Evolutionary conservation across 2,888 invertebrate genomes (phyloP), one percentile per base, ranked within the genome.

Genomic region (Drosophila diplacantha): DNA sequence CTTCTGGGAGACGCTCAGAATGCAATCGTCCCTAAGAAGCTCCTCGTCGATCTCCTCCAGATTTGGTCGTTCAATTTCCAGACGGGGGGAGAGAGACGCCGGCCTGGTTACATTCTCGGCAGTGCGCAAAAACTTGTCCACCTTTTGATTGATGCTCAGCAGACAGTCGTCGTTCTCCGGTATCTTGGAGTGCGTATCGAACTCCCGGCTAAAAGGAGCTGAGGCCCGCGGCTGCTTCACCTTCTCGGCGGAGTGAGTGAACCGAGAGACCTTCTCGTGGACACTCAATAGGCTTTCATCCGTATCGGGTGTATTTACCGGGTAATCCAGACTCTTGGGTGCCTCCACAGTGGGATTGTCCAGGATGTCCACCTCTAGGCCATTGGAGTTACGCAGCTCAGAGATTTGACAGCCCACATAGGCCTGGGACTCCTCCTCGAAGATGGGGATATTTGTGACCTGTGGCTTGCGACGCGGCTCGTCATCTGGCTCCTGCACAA

Each of bases 401-500:
- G 90, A 91, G 34, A 91, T 90, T 24, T 92, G 90, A 20, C 87
- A 88, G 7, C 87, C 86, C 16, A 88, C 76, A 69, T 75, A 89
- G 2, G 85, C 80, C 38, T 87, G 87, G 2, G 85, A 79, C 71
- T 92, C 92, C 22, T 91, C 89, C 88, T 93, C 93, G 32, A 88
- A 87, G 29, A 91, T 90, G 4, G 90, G 89, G 38, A 90, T 88
- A 56, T 90, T 90, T 3, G 89, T 88, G 3, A 90, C 77, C 49
- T 87, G 86, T 38, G 89, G 89, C 64, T 87, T 88, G 47, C 70
- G 82, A 1, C 89, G 88, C 0, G 79, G 85, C 34, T 91, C 91
- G 77, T 94, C 94, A 71, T 94, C 94, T 1, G 94, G 94, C 85
- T 94, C 94, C 75, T 90, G 91, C 0, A 94, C 92, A 79, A 91